Base-by-base conservation (phyloP, 2,113 vertebrate genomes). In the Chrysochloris asiatica region DNA sequence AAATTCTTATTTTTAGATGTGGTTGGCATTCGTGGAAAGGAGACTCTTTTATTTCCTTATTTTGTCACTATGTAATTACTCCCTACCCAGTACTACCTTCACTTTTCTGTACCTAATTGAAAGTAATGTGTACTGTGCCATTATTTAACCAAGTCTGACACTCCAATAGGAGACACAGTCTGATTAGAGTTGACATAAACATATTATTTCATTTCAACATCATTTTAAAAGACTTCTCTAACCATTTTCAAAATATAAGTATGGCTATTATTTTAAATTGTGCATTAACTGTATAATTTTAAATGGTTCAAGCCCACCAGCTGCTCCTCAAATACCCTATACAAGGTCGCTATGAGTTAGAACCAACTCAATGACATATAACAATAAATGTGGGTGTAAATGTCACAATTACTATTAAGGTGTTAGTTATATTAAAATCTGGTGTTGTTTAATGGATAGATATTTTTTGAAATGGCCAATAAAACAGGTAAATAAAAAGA, bases 111-210 rank as follows among this genome's bases (percentile, higher is more conserved):
- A 41, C 41, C 1, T 45, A n/a, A 69, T 88, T 80, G 8, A 21
- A 75, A 84, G 9, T 28, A 80, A 16, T 36, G 28, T 69, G 47
- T 36, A 79, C 75, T 90, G 67, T 88, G 65, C 17, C 36, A 52
- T 84, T 90, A 50, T 87, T 91, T 38, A 69, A 38, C n/a, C 41
- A 88, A 61, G 6, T 38, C 41, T 79, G 33, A 73, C 83, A 83
- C n/a, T 73, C 12, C 3, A 71, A 41, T 17, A 76, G 28, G 79
- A 89, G 24, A 77, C 36, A 30, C 33, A 41, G 14, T 63, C 36
- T 92, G 24, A 82, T 76, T 45, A 82, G 11, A 86, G 82, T 30
- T 72, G 45, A 89, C 8, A 54, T 69, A 75, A 24, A 38, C 22
- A 41, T 54, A 41, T 19, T 76, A 41, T 19, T 76, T 30, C 33